Conservation (phyloP, 2,797 vertebrate species). For the Eulemur mongoz region DNA sequence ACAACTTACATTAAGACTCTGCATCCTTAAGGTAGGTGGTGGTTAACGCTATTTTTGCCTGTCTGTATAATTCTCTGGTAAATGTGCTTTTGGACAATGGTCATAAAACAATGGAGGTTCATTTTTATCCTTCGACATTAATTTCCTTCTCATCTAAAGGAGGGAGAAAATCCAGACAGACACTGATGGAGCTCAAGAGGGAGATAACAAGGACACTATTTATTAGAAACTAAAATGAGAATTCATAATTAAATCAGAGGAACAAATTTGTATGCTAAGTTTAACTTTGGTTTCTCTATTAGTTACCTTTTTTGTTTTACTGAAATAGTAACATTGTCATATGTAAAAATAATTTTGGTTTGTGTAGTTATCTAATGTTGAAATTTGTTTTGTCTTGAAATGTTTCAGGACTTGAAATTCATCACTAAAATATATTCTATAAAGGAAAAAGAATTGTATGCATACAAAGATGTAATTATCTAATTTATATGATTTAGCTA, state of each 20-base stretch:
- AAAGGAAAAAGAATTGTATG: constrained; percentile 10
- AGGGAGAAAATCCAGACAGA: constrained; percentile 58
- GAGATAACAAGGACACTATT: constrained; percentile 70
- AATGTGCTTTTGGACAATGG: constrained; percentile 64
- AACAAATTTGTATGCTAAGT: constrained; percentile 63
- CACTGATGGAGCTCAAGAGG: constrained; percentile 68
- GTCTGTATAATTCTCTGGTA: constrained; percentile 36
- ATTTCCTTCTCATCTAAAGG: constrained; percentile 75
- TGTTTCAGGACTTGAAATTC: background rate
- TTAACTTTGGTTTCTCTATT: background rate
- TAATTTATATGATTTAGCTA: background rate
- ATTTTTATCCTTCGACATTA: constrained; percentile 69
- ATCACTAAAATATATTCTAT: constrained; percentile 33
- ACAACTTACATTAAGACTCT: background rate
- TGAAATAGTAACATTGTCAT: background rate
- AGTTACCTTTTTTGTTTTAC: background rate
- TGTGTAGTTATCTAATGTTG: background rate
- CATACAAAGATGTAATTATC: background rate
- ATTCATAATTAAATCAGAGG: constrained; percentile 57
- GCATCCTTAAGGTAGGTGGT: background rate
- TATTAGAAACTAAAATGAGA: constrained; percentile 72
- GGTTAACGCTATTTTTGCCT: background rate
- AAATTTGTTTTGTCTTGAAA: background rate
- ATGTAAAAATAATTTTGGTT: background rate
- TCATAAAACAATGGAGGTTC: constrained; percentile 73